A percentile compares a stretch with the other conserved stretches of the same genome.
Conservation (phyloP, 1,140 invertebrate genomes). For the Hylyphantes graminicola region DNA sequence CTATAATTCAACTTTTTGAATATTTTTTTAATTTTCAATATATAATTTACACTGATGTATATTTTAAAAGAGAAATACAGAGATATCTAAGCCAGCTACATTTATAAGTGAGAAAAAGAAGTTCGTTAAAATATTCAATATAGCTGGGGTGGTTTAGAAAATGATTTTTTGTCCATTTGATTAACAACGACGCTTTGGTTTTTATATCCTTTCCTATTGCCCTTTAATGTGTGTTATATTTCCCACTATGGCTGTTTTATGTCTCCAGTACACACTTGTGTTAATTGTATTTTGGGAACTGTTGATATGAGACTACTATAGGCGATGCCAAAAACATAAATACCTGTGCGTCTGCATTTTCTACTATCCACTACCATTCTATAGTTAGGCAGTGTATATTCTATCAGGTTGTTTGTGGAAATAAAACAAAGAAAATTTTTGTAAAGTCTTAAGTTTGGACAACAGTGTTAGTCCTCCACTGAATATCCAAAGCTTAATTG, state of each 20-base stretch:
- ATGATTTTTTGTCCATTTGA: too few relatives aligned
- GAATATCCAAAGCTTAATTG: constrained; percentile 39
- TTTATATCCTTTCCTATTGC: too few relatives aligned
- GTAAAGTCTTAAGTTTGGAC: constrained; percentile 44
- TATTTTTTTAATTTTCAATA: too few relatives aligned
- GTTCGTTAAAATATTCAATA: too few relatives aligned
- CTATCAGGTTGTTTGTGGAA: constrained; percentile 43
- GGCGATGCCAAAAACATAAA: constrained; percentile 45
- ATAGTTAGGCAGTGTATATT: constrained; percentile 45
- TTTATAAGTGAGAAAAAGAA: too few relatives aligned
- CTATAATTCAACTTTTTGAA: too few relatives aligned
- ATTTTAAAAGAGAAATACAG: too few relatives aligned
- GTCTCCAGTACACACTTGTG: constrained; percentile 10
- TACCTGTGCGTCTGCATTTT: constrained; percentile 51
- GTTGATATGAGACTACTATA: constrained; percentile 11
- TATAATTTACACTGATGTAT: too few relatives aligned
- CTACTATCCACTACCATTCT: constrained; percentile 22
- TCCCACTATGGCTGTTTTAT: background rate
- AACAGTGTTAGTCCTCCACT: constrained; percentile 24
- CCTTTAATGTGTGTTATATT: too few relatives aligned
- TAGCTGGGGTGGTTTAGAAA: too few relatives aligned
- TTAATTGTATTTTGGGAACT: constrained; percentile 25
- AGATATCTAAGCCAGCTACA: too few relatives aligned
- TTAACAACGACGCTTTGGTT: too few relatives aligned
- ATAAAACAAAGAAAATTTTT: constrained; percentile 30